Evolutionary conservation across 2,888 invertebrate genomes (phyloP).

Genomic region (Craniophora ligustri): DNA sequence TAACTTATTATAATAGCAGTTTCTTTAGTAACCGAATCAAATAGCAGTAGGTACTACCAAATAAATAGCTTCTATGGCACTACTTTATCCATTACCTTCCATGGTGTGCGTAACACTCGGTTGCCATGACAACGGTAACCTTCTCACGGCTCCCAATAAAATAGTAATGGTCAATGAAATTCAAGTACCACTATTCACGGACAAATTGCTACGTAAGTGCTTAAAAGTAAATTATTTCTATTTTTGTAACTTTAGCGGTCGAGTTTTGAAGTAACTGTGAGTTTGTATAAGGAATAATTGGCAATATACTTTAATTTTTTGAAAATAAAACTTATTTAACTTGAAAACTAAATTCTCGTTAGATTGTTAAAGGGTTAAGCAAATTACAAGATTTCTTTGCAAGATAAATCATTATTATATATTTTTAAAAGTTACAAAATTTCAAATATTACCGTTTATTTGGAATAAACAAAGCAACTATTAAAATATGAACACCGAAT

Average conservation of each 20-base stretch:
- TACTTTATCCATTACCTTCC: slow-evolving; percentile 48
- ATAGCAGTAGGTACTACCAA: slow-evolving; percentile 36
- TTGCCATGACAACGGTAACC: slow-evolving; percentile 62
- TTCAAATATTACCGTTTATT: no score
- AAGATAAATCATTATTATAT: no score
- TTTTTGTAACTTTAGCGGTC: slow-evolving; percentile 52
- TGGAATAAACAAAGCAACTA: no score
- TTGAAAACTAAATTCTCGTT: no score
- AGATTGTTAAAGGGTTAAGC: no score
- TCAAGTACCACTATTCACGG: slow-evolving; percentile 72
- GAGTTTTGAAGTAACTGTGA: slow-evolving; percentile 32
- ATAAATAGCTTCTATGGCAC: slow-evolving; percentile 29
- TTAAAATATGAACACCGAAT: no score
- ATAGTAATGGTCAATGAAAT: slow-evolving; percentile 78
- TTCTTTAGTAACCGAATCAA: slow-evolving; percentile 18
- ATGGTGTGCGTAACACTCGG: slow-evolving; percentile 47
- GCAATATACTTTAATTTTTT: slow-evolving; percentile 5
- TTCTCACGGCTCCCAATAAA: slow-evolving; percentile 70
- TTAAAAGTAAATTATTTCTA: slow-evolving; percentile 67
- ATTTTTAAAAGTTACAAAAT: no score
- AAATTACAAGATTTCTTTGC: no score
- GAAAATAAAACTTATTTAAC: slow-evolving; percentile 13
- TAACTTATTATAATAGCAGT: slow-evolving; percentile 12
- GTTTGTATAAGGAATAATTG: slow-evolving; percentile 28
- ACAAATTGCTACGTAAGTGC: slow-evolving; percentile 59